Base-by-base conservation (phyloP, 2,888 invertebrate genomes). In the Chalcis sispes region DNA sequence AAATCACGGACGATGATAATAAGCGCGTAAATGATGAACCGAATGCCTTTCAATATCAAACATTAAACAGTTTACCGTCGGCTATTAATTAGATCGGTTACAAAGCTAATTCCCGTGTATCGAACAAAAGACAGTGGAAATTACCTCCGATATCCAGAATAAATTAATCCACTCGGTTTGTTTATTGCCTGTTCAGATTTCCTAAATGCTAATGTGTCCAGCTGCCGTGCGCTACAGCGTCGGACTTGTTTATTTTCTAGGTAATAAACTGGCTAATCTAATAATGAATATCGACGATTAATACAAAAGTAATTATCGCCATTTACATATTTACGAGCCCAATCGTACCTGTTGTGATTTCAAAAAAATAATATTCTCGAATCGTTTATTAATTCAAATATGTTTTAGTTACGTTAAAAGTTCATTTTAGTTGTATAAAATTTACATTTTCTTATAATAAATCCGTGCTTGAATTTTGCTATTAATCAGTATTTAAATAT, bases 121-220 rank as follows among this genome's bases (percentile, higher is more conserved):
- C 20, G 36, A 59, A 59, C 58, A 59, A 59, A 59, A 59, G 58
- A 23, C 36, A 36, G 36, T n/a, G n/a, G n/a, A n/a, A 36, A 58
- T 58, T 58, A 32, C 18, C 20, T 36, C n/a, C 20, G 36, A 58
- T 58, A 58, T 13, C 20, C 18, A 18, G 27, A 36, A 58, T 58
- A 58, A n/a, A 58, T 58, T 18, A 58, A 58, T 58, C 8, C 32
- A 58, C 58, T 32, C 8, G 2, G 54, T n/a, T 25, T 15, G 29
- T 23, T 1, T 54, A 52, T 52, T 25, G 25, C 25, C 52, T 25
- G 8, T 54, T 23, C 27, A 25, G 27, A 15, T 54, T 54, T 25
- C 54, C 13, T 25, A 27, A 54, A 25, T 54, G 46, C 46, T 46
- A 46, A 46, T 46, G 46, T n/a, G 15, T 13, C 13, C 46, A 46